These are phyloP conservation scores for Limenitis camilla DNA, from an alignment of 2,888 invertebrate genomes.

Conservation along the genomic window DNA sequence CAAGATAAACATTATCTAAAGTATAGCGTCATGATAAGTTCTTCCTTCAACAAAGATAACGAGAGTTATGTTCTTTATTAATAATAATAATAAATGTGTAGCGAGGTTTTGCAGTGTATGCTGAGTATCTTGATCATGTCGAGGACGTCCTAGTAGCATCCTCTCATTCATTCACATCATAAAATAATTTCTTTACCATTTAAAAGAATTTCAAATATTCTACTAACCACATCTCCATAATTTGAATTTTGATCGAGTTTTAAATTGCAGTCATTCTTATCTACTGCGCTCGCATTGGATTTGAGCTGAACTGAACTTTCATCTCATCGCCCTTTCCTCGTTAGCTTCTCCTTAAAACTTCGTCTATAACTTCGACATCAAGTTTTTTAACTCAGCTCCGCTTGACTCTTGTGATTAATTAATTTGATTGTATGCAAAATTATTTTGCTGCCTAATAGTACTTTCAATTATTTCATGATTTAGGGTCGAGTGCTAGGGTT, in stretches of 20 bases:
- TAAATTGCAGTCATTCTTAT: constrained; percentile 73
- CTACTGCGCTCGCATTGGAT: constrained; percentile 48
- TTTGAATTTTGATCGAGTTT: constrained; percentile 73
- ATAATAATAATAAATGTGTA: no score
- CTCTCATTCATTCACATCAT: no score
- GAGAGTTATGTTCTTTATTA: no score
- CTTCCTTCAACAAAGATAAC: no score
- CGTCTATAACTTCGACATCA: constrained; percentile 46
- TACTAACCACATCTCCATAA: constrained; percentile 60
- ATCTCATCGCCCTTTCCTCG: constrained; percentile 64
- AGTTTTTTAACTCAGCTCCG: constrained; percentile 65
- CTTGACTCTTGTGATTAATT: constrained; percentile 69
- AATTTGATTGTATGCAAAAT: constrained; percentile 68
- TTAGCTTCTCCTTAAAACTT: constrained; percentile 72
- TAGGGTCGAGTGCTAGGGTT: constrained; percentile 49
- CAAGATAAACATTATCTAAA: no score
- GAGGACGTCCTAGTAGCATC: no score
- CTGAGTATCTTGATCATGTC: no score
- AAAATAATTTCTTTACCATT: no score
- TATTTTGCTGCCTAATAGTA: constrained; percentile 47
- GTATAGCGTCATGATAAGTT: no score
- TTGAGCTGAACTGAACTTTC: constrained; percentile 63
- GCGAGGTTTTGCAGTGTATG: no score
- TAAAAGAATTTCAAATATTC: constrained; percentile 35
- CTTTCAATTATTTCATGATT: constrained; percentile 56